Conservation (phyloP, 64 coral and sea anemone genomes). For the Dendrophyllia cribrosa region DNA sequence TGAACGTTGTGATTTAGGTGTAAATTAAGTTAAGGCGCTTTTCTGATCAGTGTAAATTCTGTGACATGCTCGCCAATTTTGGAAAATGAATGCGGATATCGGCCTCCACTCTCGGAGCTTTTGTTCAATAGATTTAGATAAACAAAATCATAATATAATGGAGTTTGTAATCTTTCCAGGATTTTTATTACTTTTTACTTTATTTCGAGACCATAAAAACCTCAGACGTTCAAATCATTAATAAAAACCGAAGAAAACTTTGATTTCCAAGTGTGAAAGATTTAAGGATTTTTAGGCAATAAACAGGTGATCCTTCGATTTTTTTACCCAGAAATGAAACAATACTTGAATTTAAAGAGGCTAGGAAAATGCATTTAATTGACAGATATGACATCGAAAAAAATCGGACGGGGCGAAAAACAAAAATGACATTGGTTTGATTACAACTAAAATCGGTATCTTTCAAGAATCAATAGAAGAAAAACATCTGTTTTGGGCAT, state of each 20-base stretch:
- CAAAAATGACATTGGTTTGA: constrained; percentile 3
- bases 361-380: too few relatives aligned
- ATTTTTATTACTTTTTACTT: constrained; percentile 21
- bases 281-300: neutral
- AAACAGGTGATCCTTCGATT: neutral
- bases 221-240: neutral
- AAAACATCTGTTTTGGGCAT: constrained; percentile 7
- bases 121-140: constrained; percentile 23
- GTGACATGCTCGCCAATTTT: constrained; percentile 21
- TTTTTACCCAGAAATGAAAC: too few relatives aligned
- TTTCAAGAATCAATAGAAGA: neutral
- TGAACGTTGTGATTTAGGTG: constrained; percentile 28
- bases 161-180: neutral
- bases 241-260: neutral
- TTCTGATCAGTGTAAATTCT: constrained; percentile 26
- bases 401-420: neutral
- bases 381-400: neutral
- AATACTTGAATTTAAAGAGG: too few relatives aligned
- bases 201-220: neutral
- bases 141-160: constrained; percentile 26
- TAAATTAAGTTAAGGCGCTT: constrained; percentile 50
- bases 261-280: neutral
- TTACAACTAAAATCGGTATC: constrained; percentile 12
- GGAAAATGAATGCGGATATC: constrained; percentile 38
- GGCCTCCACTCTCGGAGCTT: constrained; percentile 2